phyloP scores from a whole-genome alignment of 2,797 vertebrate species.

The Bovichtus variegatus region DNA sequence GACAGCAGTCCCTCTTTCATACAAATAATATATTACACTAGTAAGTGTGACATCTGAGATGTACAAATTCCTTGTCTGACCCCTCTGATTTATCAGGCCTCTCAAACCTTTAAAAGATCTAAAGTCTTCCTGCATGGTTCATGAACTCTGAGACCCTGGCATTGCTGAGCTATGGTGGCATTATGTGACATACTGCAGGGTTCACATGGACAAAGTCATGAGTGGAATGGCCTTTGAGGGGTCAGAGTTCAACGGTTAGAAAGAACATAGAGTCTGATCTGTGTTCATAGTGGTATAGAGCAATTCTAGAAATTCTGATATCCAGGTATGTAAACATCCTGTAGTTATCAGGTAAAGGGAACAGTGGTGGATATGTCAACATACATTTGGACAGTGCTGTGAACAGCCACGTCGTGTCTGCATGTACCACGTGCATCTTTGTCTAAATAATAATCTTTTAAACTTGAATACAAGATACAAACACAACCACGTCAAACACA shows the following conservation, averaged over 20 bases:
- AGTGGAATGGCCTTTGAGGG: background rate
- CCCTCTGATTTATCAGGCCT: slow-evolving; percentile 30
- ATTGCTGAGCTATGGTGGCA: background rate
- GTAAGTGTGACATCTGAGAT: background rate
- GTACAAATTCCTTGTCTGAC: slow-evolving; percentile 2
- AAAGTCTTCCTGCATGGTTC: background rate
- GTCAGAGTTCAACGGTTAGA: slow-evolving; percentile 43
- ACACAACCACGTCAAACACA: slow-evolving; percentile 57
- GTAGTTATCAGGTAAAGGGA: background rate
- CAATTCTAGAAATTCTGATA: background rate
- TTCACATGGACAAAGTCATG: slow-evolving; percentile 16
- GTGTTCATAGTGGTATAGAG: background rate
- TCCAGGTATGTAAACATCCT: slow-evolving; percentile 14
- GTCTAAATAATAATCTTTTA: background rate
- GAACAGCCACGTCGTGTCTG: background rate
- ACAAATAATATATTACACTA: background rate
- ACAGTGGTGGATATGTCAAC: background rate
- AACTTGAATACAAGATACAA: slow-evolving; percentile 1
- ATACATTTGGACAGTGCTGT: background rate
- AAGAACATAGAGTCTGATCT: slow-evolving; percentile 16
- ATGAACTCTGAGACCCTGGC: slow-evolving; percentile 21
- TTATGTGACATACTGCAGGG: slow-evolving; percentile 32
- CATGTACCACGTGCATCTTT: background rate
- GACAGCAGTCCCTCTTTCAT: background rate
- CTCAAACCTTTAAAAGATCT: slow-evolving; percentile 12